phyloP scores from a whole-genome alignment of 2,113 vertebrate genomes.

The Heteronetta atricapilla region DNA sequence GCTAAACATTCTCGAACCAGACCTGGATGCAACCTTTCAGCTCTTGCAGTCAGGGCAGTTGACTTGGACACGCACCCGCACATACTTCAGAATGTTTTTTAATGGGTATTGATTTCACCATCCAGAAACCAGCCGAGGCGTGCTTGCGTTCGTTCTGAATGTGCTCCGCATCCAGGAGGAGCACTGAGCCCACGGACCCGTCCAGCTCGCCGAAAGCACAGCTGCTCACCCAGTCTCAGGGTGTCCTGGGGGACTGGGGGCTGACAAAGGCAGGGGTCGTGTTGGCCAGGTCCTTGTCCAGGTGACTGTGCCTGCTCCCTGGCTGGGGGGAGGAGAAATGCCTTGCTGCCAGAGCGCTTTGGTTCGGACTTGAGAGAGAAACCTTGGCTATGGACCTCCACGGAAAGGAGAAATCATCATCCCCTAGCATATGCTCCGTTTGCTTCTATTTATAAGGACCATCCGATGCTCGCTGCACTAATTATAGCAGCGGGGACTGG shows the following conservation, averaged over 20 bases:
- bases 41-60: background rate
- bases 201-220: background rate
- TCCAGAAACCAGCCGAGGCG: rapidly evolving
- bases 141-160: background rate
- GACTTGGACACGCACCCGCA: background rate
- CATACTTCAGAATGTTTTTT: background rate
- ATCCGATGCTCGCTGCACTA: background rate
- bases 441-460: background rate
- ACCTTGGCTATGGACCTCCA: rapidly evolving
- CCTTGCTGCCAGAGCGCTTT: background rate
- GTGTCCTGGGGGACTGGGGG: background rate
- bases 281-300: background rate
- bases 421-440: background rate
- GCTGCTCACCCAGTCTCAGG: background rate
- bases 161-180: rapidly evolving
- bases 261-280: background rate
- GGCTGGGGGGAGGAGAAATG: background rate
- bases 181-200: background rate
- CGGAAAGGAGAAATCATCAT: background rate
- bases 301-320: background rate
- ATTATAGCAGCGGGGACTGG: background rate
- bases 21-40: background rate
- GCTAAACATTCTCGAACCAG: background rate
- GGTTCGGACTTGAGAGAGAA: background rate
- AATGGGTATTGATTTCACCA: background rate